Evolutionary conservation across 2,888 invertebrate species (phyloP), one percentile per base, ranked within the genome.

Genomic region (Andrena trimmerana): DNA sequence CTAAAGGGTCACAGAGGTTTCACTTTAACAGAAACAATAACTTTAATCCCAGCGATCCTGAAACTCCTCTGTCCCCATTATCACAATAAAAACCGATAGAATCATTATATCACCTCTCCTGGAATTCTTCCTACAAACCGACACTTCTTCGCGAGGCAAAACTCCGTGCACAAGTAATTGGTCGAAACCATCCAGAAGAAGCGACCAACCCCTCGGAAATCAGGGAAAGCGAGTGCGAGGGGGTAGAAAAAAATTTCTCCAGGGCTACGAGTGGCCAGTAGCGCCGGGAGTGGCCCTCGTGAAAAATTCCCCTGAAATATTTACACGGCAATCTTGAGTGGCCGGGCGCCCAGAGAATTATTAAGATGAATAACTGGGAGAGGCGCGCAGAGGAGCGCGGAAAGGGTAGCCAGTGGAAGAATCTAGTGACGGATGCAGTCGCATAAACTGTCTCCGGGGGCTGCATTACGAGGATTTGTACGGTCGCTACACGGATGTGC

Each of bases 401-500:
- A 54, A 54, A 57, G 54, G 24, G 54, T 57, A n/a, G 36, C 16
- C 54, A 16, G n/a, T 20, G 59, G 31, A 62, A 75, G 57, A 75
- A 50, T 75, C 36, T 16, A 65, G 71, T 73, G 81, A 86, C 73
- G 75, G 74, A 78, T 71, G 60, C 62, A 76, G 59, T n/a, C 69
- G 69, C 54, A 48, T 52, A 70, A 78, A 84, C 66, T 52, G 78
- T 72, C 86, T 76, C 59, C 16, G 50, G 48, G 36, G 67, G 54
- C 57, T 62, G 62, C 60, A 24, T 65, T 52, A 59, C 72, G 73
- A 73, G 73, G 42, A 78, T 78, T 73, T 73, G 67, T 73, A 81
- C 75, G 31, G 24, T 36, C 72, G 69, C 59, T 66, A 69, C 72
- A 69, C 80, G 82, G 75, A 86, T 77, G 81, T 67, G 52, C 66